Conservation (phyloP, 2,888 invertebrate genomes). For the Poecilobothrus nobilitatus region DNA sequence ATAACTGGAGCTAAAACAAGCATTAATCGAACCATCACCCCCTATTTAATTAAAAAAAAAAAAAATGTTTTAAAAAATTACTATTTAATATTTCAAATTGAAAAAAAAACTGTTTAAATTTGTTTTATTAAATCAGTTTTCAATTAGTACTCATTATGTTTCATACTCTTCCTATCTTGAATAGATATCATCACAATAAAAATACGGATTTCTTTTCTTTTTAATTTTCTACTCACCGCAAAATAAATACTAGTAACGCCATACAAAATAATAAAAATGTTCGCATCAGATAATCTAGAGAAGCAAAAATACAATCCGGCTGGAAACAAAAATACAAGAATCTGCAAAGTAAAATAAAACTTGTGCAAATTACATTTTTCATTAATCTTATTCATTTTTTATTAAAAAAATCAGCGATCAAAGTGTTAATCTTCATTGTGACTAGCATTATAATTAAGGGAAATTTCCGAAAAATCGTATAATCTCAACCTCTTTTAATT, state of each 20-base stretch:
- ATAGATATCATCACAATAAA: not conserved
- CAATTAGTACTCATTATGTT: not conserved
- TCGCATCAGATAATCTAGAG: constrained; percentile 83
- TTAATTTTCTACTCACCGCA: constrained; percentile 59
- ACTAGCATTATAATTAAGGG: constrained; percentile 32
- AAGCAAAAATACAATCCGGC: constrained; percentile 97
- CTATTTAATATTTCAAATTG: not conserved
- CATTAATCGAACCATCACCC: constrained; percentile 99
- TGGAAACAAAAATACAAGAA: constrained; percentile 91
- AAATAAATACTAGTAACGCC: constrained; percentile 98
- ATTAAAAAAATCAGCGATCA: constrained; percentile 50
- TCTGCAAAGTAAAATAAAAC: constrained; percentile 47
- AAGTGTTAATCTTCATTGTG: constrained; percentile 51
- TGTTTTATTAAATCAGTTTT: not conserved
- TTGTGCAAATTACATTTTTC: too few species aligned
- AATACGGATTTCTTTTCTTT: not conserved
- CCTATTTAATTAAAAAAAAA: constrained; percentile 54
- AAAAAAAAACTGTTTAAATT: not conserved
- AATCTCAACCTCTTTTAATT: not conserved
- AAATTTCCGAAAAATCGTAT: not conserved
- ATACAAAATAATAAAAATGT: constrained; percentile 95
- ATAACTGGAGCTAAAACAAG: constrained; percentile 95
- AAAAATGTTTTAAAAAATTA: constrained; percentile 17
- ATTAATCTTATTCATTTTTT: too few species aligned
- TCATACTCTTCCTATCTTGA: constrained; percentile 11